Conservation (phyloP, 2,113 vertebrate genomes). For the Eclectus roratus region DNA sequence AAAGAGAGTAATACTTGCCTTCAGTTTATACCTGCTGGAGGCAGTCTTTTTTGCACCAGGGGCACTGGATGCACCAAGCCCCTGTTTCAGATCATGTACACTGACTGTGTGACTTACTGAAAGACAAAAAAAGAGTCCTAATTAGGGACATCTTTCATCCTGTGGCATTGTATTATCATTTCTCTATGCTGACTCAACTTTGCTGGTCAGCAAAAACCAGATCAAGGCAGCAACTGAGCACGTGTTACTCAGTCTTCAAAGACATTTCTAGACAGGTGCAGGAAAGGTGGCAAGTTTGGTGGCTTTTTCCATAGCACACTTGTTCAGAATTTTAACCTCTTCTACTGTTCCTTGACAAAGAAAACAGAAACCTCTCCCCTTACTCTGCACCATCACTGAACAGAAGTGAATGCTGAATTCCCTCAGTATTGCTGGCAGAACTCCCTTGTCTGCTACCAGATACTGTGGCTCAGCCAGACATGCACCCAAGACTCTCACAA, state of each 20-base stretch:
- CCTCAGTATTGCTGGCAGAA: neutral
- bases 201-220: neutral
- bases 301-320: neutral
- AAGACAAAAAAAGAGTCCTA: neutral
- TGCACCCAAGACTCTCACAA: neutral
- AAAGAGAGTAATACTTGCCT: slow-evolving; percentile 70
- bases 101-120: slow-evolving; percentile 83
- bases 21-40: slow-evolving; percentile 82
- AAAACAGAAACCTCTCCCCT: neutral
- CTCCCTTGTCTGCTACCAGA: neutral
- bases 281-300: neutral
- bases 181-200: neutral
- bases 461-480: neutral
- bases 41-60: slow-evolving; percentile 55
- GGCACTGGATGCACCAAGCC: slow-evolving; percentile 54
- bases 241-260: neutral
- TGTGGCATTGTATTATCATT: neutral
- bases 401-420: neutral
- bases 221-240: neutral
- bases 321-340: neutral
- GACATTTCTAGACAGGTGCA: neutral
- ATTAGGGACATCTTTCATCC: neutral
- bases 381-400: neutral
- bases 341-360: neutral
- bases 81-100: slow-evolving; percentile 85